Base-by-base conservation (phyloP, 2,888 invertebrate species). In the Argyresthia goedartella region DNA sequence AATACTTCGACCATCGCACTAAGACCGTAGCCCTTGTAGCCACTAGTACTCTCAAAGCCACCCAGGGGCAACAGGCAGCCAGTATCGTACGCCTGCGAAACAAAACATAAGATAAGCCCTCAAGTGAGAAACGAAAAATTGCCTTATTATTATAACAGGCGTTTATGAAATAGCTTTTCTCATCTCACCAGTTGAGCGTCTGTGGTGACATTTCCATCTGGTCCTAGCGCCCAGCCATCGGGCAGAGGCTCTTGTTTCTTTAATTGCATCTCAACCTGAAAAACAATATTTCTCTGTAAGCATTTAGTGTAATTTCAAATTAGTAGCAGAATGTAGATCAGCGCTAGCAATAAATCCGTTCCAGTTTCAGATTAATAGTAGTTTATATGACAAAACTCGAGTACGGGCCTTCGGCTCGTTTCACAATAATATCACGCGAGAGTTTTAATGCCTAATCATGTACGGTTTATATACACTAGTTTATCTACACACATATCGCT, bases 1-100 rank as follows among this genome's bases (percentile, higher is more conserved):
- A 98, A 88, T 0, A 95, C 88, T 69, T 98, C 98, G 0, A 96
- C 94, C 89, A 96, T 89, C 50, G 93, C 87, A 0, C 91, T 92
- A 16, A 97, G 81, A 0, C 96, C 96, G 62, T 92, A 96, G 0
- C 97, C 97, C 69, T 98, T 98, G 81, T 96, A 96, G 1, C 97
- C 95, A 35, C 93, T 90, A 50, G 90, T 89, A 0, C 87, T 64
- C 69, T 95, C 95, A 0, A 82, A 65, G 0, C 95, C 95, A 0
- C 95, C 95, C 0, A 95, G 69, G 0, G 95, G 94, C 79, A 92
- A 78, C 39, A 95, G 68, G 15, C 88, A 82, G 0, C 77, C 86
- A 0, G 88, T 79, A 0, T 87, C 63, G 57, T 89, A 90, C 46
- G 92, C 94, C 71, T 85, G 64, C 65, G 59, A 55, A 16, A 36